A percentile compares a stretch with the other conserved stretches of the same genome.
Conservation (phyloP, 2,113 vertebrate genomes). For the Hoplias malabaricus region DNA sequence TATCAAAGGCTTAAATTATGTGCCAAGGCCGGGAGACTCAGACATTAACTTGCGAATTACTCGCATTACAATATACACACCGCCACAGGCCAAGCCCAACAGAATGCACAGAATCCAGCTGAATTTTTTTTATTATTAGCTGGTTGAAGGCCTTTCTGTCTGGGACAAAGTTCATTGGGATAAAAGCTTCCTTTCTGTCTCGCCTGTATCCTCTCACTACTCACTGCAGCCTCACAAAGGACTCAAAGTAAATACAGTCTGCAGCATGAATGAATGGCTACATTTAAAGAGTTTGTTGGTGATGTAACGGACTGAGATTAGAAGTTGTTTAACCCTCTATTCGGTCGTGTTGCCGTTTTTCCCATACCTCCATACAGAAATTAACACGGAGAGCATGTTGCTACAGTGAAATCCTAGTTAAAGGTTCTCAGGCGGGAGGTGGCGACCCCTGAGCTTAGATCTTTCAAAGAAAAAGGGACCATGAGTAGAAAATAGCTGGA, state of each 20-base stretch:
- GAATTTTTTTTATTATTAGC: slow-evolving; percentile 36
- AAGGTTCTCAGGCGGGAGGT: not conserved
- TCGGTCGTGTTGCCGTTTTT: no score
- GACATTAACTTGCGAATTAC: not conserved
- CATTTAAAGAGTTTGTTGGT: not conserved
- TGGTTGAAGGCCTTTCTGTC: slow-evolving; percentile 9
- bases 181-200: slow-evolving; percentile 51
- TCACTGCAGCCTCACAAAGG: slow-evolving; percentile 36
- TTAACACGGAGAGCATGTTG: no score
- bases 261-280: not conserved
- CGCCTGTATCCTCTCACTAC: slow-evolving; percentile 51
- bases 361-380: no score
- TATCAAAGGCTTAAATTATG: no score
- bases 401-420: not conserved
- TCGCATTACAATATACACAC: not conserved
- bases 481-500: not conserved
- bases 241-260: not conserved
- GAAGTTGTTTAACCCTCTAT: not conserved
- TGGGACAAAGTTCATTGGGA: slow-evolving; percentile 6
- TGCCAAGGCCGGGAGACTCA: no score
- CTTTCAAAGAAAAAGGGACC: not conserved
- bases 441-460: not conserved
- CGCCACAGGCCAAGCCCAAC: not conserved
- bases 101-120: not conserved
- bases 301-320: not conserved